phyloP scores from a whole-genome alignment of 2,888 invertebrate genomes.

The Dioctria rufipes region DNA sequence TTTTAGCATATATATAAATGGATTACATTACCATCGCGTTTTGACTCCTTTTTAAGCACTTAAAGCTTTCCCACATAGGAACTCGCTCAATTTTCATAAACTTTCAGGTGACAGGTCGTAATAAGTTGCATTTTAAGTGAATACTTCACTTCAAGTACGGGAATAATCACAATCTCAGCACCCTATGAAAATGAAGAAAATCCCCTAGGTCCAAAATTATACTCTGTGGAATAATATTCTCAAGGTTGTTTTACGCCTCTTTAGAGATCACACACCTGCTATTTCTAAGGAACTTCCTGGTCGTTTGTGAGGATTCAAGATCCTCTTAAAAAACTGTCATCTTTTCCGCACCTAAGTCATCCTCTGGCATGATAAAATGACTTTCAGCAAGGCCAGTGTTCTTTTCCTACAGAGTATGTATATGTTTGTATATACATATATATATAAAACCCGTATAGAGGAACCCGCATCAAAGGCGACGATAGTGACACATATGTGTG shows the following conservation, averaged over 20 bases:
- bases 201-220: neutral
- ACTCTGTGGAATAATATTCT: neutral
- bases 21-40: neutral
- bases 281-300: constrained; percentile 5
- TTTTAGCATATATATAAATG: neutral
- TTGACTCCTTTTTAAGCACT: too few relatives aligned
- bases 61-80: too few relatives aligned
- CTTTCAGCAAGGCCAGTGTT: neutral
- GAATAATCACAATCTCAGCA: neutral
- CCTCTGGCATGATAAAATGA: neutral
- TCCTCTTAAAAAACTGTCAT: neutral
- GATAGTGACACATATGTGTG: constrained; percentile 5
- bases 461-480: constrained; percentile 2
- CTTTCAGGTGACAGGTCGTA: neutral
- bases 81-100: neutral
- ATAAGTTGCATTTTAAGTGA: neutral
- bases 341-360: constrained; percentile 1
- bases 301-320: neutral
- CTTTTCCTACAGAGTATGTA: neutral
- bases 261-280: constrained; percentile 10
- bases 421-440: too few relatives aligned
- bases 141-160: neutral
- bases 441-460: neutral
- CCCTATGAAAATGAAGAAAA: neutral
- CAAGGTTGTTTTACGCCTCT: neutral